These are phyloP conservation scores for Hyperoplus immaculatus DNA, from an alignment of 2,797 vertebrate species.

Conservation along the genomic window DNA sequence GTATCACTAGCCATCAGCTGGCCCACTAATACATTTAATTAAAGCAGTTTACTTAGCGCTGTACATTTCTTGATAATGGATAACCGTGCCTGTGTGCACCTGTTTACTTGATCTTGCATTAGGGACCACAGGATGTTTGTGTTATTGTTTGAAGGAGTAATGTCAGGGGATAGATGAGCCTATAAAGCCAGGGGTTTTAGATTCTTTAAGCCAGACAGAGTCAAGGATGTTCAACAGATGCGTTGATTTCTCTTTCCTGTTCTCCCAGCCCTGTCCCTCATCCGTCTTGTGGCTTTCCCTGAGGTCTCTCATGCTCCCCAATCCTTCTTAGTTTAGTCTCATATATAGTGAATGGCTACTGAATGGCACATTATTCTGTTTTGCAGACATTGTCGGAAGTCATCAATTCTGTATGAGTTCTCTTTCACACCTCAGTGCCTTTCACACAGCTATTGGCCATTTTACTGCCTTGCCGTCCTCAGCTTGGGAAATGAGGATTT, in stretches of 20 bases:
- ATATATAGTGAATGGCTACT: constrained; percentile 76
- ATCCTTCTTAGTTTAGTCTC: constrained; percentile 76
- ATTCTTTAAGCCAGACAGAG: constrained; percentile 52
- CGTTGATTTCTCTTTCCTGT: constrained; percentile 58
- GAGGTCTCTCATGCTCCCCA: constrained; percentile 49
- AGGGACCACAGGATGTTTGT: constrained; percentile 34
- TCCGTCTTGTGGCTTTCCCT: constrained; percentile 68
- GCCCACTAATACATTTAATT: background rate
- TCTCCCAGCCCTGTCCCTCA: constrained; percentile 48
- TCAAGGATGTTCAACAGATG: constrained; percentile 56
- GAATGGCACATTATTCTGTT: constrained; percentile 79
- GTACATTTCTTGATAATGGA: constrained; percentile 1
- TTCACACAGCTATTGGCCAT: constrained; percentile 58
- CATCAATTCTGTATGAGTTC: constrained; percentile 79
- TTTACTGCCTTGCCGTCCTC: constrained; percentile 59
- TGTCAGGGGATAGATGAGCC: constrained; percentile 49
- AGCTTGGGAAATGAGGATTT: constrained; percentile 46
- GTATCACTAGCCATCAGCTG: background rate
- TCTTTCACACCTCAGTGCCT: constrained; percentile 69
- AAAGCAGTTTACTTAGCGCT: background rate
- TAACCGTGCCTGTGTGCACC: background rate
- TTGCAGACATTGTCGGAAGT: constrained; percentile 69
- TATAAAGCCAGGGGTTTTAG: constrained; percentile 53
- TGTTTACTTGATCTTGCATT: constrained; percentile 3
- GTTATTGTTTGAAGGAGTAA: constrained; percentile 45